Evolutionary conservation across 2,113 vertebrate species (phyloP), one percentile per base, ranked within the genome.

Genomic region (Genyomyrus donnyi): DNA sequence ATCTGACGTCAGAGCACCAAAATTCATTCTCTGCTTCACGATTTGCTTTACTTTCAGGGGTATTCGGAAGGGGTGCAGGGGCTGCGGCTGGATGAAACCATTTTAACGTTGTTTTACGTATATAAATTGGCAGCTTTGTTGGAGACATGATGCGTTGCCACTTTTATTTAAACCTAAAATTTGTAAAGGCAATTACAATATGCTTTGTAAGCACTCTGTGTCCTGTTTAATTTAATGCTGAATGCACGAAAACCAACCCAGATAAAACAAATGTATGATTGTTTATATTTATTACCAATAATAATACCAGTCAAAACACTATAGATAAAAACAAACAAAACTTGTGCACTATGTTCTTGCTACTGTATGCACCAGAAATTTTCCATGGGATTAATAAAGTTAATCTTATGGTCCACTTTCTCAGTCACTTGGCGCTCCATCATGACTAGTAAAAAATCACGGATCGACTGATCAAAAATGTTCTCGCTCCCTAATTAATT

Each of bases 1-100:
- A 48, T 89, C 90, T 96, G 93, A 96, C 96, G 96, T 96, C 95
- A 96, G 91, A 92, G 89, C 83, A 88, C 85, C 88, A 89, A 91
- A 91, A 91, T 89, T 85, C 89, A 11, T 89, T 56, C 50, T 48
- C 48, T 77, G 70, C 53, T 88, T 87, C 58, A 74, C 50, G 87
- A 62, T 70, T 85, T 48, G 35, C 35, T 89, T 89, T 50, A 27
- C n/a, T 53, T 35, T 9, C 27, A 3, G 50, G 49, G 50, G 39
- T 7, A 42, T n/a, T 42, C 24, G 15, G 15, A 45, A 88, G 27
- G 35, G 70, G 15, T 53, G 46, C 5, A 21, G 19, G n/a, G 8
- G 48, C 13, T 35, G 31, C 31, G 19, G 35, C 35, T 80, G 42
- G 21, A 88, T 66, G 11, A 27, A 13, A 48, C 80, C 83, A 45